These are phyloP conservation scores for Ia io DNA, from an alignment of 2,113 vertebrate genomes.

Conservation along the genomic window DNA sequence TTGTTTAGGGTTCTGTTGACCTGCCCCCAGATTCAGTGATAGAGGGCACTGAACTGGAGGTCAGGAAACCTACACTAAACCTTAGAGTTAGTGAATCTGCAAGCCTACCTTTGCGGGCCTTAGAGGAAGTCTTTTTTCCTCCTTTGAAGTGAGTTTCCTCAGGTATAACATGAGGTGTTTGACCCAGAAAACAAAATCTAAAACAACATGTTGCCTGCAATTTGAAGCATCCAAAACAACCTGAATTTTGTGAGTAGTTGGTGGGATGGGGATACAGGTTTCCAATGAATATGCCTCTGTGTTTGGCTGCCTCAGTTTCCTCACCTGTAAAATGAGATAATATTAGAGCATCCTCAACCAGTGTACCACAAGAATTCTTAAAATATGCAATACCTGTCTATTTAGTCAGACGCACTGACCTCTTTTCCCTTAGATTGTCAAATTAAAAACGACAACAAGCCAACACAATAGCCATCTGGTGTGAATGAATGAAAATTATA, in stretches of 20 bases:
- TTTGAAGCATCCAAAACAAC: neutral
- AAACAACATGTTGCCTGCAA: neutral
- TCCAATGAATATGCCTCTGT: neutral
- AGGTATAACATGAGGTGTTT: neutral
- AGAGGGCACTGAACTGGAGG: neutral
- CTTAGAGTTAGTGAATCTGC: neutral
- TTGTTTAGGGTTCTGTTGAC: neutral
- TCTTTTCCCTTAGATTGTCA: neutral
- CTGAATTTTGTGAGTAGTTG: neutral
- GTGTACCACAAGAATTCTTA: neutral
- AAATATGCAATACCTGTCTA: neutral
- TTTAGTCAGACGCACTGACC: neutral
- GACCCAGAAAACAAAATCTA: neutral
- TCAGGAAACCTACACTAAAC: neutral
- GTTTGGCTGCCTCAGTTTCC: neutral
- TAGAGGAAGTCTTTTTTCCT: neutral
- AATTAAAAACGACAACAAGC: neutral
- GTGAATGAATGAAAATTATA: neutral
- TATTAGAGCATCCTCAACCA: neutral
- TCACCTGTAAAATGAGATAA: neutral
- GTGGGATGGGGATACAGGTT: neutral
- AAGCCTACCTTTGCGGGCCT: neutral
- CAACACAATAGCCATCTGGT: neutral
- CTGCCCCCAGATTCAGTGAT: neutral
- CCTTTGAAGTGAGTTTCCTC: neutral